Percentiles rank a stretch among this genome's conserved stretches.
phyloP scores from a whole-genome alignment of 2,113 vertebrate species.

The Hepsetus odoe region DNA sequence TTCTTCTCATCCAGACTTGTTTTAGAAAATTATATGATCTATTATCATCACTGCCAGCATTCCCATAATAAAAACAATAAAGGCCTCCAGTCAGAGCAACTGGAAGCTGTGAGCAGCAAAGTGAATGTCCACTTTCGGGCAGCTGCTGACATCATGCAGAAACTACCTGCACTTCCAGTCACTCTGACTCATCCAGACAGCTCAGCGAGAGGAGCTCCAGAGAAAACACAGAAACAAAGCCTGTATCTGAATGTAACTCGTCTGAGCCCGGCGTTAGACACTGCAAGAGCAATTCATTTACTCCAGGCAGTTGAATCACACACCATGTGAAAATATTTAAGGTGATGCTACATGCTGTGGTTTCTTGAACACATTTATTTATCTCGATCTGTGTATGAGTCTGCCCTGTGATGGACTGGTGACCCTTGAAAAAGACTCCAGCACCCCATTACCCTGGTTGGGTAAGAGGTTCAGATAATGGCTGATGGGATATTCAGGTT shows the following conservation, averaged over 20 bases:
- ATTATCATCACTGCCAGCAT: neutral
- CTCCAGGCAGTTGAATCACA: too few relatives aligned
- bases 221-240: neutral
- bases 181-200: neutral
- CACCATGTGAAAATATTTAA: too few relatives aligned
- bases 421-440: too few relatives aligned
- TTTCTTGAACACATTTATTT: too few relatives aligned
- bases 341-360: too few relatives aligned
- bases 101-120: neutral
- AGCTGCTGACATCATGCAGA: neutral
- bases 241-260: neutral
- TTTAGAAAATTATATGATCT: neutral
- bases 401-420: too few relatives aligned
- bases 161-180: neutral
- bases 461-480: neutral
- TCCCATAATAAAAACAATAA: neutral
- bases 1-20: neutral
- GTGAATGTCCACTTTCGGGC: neutral
- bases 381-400: too few relatives aligned
- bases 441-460: too few relatives aligned
- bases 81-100: too few relatives aligned
- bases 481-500: neutral
- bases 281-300: neutral
- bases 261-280: neutral
- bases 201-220: neutral